Percentiles rank a stretch among this genome's conserved stretches.
phyloP scores from a whole-genome alignment of 2,797 vertebrate genomes.

The Phoebastria nigripes region DNA sequence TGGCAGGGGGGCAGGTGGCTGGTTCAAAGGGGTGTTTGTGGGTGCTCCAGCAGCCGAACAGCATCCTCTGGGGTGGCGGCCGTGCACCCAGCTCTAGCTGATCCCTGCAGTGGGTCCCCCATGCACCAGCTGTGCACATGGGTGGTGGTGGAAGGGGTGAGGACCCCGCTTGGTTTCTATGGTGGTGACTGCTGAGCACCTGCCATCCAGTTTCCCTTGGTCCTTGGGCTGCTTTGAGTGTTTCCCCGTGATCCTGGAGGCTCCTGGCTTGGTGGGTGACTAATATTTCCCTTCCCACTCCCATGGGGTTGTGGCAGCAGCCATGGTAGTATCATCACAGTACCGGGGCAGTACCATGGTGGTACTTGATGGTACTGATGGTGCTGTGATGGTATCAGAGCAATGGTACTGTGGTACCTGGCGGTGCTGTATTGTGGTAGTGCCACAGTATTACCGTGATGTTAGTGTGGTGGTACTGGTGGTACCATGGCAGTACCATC shows the following conservation, averaged over 20 bases:
- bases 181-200: background rate
- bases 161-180: fast-evolving
- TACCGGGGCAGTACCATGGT: background rate
- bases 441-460: background rate
- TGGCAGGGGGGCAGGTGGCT: background rate
- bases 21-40: background rate
- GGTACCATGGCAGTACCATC: background rate
- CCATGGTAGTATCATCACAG: background rate
- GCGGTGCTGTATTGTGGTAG: background rate
- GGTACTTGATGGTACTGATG: background rate
- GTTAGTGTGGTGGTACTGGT: background rate
- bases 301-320: background rate
- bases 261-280: background rate
- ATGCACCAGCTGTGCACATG: background rate
- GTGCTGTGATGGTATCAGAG: background rate
- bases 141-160: background rate
- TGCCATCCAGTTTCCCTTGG: background rate
- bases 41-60: background rate
- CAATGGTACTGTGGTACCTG: background rate
- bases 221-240: background rate
- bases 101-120: background rate
- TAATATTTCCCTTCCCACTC: background rate
- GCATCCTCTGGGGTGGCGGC: background rate
- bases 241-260: background rate
- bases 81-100: background rate